phyloP scores from a whole-genome alignment of 1,140 invertebrate genomes.

The Globodera rostochiensis region DNA sequence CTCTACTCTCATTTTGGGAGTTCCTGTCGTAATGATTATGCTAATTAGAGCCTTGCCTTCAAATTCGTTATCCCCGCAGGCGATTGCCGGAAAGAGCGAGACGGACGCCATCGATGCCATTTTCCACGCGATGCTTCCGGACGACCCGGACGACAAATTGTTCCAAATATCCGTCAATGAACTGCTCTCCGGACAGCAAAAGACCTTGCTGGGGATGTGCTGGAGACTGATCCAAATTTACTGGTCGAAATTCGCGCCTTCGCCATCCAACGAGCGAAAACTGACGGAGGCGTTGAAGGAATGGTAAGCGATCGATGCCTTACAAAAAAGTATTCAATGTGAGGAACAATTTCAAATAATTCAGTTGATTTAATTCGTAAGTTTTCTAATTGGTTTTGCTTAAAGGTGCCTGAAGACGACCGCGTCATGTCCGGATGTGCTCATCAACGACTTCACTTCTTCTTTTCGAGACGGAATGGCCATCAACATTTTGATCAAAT shows the following conservation, averaged over 20 bases:
- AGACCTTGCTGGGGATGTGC: conserved; percentile 46
- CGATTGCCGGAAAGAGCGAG: conserved; percentile 39
- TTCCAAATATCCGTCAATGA: conserved; percentile 53
- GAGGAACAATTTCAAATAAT: no score
- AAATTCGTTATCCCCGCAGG: conserved; percentile 32
- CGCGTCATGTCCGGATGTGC: conserved; percentile 48
- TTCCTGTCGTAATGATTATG: conserved; percentile 40
- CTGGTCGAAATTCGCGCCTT: conserved; percentile 56
- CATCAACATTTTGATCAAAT: conserved; percentile 58
- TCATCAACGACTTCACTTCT: conserved; percentile 61
- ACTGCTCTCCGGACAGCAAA: conserved; percentile 44
- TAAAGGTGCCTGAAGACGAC: conserved; percentile 58
- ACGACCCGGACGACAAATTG: conserved; percentile 43
- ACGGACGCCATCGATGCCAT: conserved; percentile 51
- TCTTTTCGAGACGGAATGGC: conserved; percentile 62
- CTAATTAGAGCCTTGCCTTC: background rate
- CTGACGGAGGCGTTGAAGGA: conserved; percentile 58
- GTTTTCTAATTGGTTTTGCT: background rate
- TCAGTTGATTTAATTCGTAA: no score
- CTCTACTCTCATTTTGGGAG: conserved; percentile 53
- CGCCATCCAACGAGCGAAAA: conserved; percentile 45
- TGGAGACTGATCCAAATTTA: conserved; percentile 58
- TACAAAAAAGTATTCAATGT: background rate
- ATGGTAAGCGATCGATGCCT: conserved; percentile 32
- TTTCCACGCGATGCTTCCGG: conserved; percentile 45